Evolutionary conservation across 2,797 vertebrate species (phyloP), one percentile per base, ranked within the genome.

Genomic region (Steatocranus sp.): DNA sequence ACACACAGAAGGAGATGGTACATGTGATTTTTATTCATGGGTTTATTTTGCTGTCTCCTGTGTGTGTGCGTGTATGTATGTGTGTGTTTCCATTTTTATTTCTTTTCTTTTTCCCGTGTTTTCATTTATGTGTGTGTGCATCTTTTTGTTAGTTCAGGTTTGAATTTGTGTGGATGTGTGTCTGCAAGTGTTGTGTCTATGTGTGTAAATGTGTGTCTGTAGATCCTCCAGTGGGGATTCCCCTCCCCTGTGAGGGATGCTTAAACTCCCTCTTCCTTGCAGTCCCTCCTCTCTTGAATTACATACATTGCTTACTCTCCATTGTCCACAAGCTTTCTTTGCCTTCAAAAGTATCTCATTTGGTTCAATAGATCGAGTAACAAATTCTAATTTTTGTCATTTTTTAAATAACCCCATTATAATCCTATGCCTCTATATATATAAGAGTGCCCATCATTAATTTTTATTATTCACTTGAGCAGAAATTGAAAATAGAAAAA

Each of bases 181-280:
- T 76, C 75, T 89, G 84, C 32, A 66, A 63, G 70, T 79, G 77
- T 86, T 86, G 83, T 77, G 70, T 89, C 82, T 49, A 78, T 78
- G 84, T 23, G 68, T 81, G 84, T 90, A 76, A 74, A 84, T 91
- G 87, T 80, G 87, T 89, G 86, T 87, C 78, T 92, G 81, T 82
- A 79, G 86, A 78, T 76, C 74, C 80, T 86, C 87, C 88, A 58
- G 7, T 85, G 88, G 91, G 92, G 90, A 87, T 93, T 89, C 80
- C 90, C 86, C 79, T 91, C 83, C 82, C 86, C 92, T 93, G 91
- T 92, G 76, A 86, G 80, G 80, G 83, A 88, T 70, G 86, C 88
- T 91, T 91, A 91, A 92, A 90, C 89, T 89, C 81, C 90, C 90
- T 87, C 78, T 75, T 61, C 84, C 83, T 81, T 56, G 53, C 68